Conservation (phyloP, 2,113 vertebrate species). For the Crotalus tigris region DNA sequence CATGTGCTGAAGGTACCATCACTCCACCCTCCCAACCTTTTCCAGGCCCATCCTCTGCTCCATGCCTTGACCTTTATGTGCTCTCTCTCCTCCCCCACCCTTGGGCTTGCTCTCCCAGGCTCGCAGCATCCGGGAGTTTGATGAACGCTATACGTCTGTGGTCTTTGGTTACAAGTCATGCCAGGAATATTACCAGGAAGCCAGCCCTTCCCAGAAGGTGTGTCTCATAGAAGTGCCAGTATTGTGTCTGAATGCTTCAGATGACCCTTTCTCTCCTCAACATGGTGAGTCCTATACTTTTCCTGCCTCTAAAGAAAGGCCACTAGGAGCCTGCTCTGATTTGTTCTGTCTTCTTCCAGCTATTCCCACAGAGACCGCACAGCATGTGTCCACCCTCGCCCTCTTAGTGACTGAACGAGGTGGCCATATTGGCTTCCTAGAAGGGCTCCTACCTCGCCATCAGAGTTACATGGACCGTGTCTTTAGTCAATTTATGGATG, state of each 20-base stretch:
- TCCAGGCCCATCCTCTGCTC: background rate
- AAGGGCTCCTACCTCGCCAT: slow-evolving; percentile 73
- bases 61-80: background rate
- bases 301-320: background rate
- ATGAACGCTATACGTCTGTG: slow-evolving; percentile 76
- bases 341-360: slow-evolving; percentile 55
- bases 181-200: slow-evolving; percentile 72
- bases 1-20: slow-evolving; percentile 73
- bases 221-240: slow-evolving; percentile 69
- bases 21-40: rapidly evolving
- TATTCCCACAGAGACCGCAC: slow-evolving; percentile 66
- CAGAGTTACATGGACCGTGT: slow-evolving; percentile 75
- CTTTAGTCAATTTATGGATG: slow-evolving; percentile 68
- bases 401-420: slow-evolving; percentile 75
- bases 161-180: slow-evolving; percentile 78
- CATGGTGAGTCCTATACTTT: slow-evolving; percentile 56
- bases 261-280: slow-evolving; percentile 81
- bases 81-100: background rate
- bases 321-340: background rate
- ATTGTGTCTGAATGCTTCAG: slow-evolving; percentile 80
- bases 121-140: slow-evolving; percentile 75
- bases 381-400: slow-evolving; percentile 66
- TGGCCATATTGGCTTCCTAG: slow-evolving; percentile 82
- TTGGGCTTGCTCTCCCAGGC: slow-evolving; percentile 60
- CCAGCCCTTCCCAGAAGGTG: slow-evolving; percentile 75